Base-by-base conservation (phyloP, 2,888 invertebrate genomes). In the Quadriops clusia region DNA sequence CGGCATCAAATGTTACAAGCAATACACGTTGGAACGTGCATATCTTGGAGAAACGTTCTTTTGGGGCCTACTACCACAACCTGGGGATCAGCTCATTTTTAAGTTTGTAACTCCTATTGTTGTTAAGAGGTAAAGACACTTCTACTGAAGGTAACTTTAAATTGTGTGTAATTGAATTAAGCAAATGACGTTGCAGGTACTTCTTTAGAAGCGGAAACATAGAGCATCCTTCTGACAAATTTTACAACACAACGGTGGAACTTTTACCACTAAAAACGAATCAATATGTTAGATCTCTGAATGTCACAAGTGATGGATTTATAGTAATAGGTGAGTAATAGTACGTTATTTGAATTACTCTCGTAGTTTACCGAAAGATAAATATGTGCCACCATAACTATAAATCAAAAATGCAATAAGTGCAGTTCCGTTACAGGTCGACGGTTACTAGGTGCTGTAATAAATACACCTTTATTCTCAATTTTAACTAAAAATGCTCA, bases 31-130 rank as follows among this genome's bases (percentile, higher is more conserved):
- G 11, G 70, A 72, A 37, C 72, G 76, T 41, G 93, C 91, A 3
- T 95, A 95, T 55, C 65, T 70, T 11, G 94, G 95, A 0, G 77
- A 80, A 41, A 77, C 80, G 0, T 91, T 80, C 54, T 95, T 93
- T 60, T 94, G 93, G 94, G 93, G 89, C 0, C 60, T 84, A 6
- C 65, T 81, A 21, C 94, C 94, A 0, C 79, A 78, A 47, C 73
- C 76, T 6, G 89, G 84, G 2, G 87, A 91, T 56, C 66, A 74
- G 32, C 65, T 93, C 11, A 72, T 77, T 41, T 82, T 94, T 54
- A 75, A 76, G 56, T 91, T 93, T 55, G 61, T 68, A 26, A 71
- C 74, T 30, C 86, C 91, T 12, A 67, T 75, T 38, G 49, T 58
- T 43, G 58, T 87, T 36, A 73, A 74, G 52, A 74, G 70, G 85